Conservation (phyloP, 2,113 vertebrate genomes). For the Cranoglanis bouderius region DNA sequence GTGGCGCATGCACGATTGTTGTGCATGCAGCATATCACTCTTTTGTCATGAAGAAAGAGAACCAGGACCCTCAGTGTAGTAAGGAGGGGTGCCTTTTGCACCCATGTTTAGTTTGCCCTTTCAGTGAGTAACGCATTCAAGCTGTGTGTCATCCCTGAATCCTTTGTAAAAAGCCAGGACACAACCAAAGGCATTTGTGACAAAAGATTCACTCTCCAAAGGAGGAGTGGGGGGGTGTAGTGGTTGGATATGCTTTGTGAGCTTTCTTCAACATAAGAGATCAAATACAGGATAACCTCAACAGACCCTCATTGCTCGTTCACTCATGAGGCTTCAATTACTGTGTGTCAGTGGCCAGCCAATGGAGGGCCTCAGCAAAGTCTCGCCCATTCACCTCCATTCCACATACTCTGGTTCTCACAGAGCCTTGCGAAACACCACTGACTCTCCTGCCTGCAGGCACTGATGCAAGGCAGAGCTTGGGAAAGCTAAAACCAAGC, state of each 20-base stretch:
- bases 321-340: conserved; percentile 49
- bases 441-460: conserved; percentile 27
- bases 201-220: conserved; percentile 5
- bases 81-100: conserved; percentile 30
- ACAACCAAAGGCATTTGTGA: conserved; percentile 28
- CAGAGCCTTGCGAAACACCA: conserved; percentile 33
- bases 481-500: conserved; percentile 40
- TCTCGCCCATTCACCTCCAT: conserved; percentile 16
- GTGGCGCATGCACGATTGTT: conserved; percentile 38
- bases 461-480: conserved; percentile 46
- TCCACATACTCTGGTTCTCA: conserved; percentile 21
- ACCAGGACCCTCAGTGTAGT: conserved; percentile 10
- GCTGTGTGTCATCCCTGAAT: conserved; percentile 32
- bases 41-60: conserved; percentile 32
- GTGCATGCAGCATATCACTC: conserved; percentile 29
- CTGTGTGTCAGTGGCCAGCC: conserved; percentile 36
- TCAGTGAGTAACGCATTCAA: conserved; percentile 49
- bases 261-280: conserved; percentile 23
- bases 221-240: background rate
- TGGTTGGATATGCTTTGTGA: conserved; percentile 25
- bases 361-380: conserved; percentile 33
- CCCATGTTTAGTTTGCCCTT: conserved; percentile 36
- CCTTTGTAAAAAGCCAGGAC: background rate
- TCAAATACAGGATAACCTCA: conserved; percentile 40
- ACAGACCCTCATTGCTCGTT: conserved; percentile 50